These are phyloP conservation scores for Chionis minor DNA, from an alignment of 2,113 vertebrate species.

Conservation along the genomic window DNA sequence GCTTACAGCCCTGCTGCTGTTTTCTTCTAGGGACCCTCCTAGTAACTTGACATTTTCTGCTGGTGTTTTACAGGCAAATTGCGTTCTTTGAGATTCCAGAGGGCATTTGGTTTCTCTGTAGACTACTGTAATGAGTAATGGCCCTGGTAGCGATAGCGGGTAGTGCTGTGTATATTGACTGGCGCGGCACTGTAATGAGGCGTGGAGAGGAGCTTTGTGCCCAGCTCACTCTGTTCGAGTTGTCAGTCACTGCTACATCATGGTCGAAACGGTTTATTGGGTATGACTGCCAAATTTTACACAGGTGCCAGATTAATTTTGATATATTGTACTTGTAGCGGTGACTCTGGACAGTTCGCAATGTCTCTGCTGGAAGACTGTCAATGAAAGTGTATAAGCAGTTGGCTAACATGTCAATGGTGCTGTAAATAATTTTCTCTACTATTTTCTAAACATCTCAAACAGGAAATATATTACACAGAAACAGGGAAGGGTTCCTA, in stretches of 20 bases:
- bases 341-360: conserved; percentile 16
- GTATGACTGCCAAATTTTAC: conserved; percentile 71
- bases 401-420: background rate
- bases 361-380: conserved; percentile 47
- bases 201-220: conserved; percentile 43
- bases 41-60: background rate
- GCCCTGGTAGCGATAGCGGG: background rate
- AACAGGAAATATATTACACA: background rate
- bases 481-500: background rate
- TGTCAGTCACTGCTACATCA: conserved; percentile 60
- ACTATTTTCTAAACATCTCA: conserved; percentile 13
- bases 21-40: background rate
- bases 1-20: background rate
- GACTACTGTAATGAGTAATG: background rate
- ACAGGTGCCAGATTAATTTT: conserved; percentile 70
- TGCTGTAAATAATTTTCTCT: conserved; percentile 32
- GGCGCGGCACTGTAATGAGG: background rate
- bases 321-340: conserved; percentile 49
- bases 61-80: background rate
- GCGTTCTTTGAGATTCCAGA: background rate
- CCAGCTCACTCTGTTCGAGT: background rate
- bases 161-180: background rate
- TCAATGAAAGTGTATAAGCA: conserved; percentile 37
- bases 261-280: conserved; percentile 54
- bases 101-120: background rate